Percentiles rank a stretch among this genome's conserved stretches.
phyloP scores from a whole-genome alignment of 1,140 invertebrate genomes.

The Drosophila teissieri region DNA sequence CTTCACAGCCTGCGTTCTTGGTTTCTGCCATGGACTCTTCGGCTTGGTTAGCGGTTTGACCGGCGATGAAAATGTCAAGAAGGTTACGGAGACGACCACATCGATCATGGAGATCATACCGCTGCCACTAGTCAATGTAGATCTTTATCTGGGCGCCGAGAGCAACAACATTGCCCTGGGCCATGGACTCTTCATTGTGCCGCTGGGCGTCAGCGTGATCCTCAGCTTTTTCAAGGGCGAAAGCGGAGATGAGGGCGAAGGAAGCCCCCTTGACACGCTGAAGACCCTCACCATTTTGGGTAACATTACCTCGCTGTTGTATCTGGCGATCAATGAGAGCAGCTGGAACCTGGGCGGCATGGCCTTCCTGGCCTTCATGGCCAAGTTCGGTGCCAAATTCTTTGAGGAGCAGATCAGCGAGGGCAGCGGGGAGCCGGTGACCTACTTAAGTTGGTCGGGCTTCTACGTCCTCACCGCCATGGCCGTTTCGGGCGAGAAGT shows the following conservation, averaged over 20 bases:
- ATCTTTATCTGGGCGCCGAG: constrained; percentile 52
- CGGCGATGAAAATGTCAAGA: neutral
- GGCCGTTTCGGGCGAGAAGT: constrained; percentile 36
- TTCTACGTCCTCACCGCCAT: constrained; percentile 48
- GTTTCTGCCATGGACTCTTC: constrained; percentile 64
- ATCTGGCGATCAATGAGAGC: constrained; percentile 66
- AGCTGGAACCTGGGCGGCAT: constrained; percentile 57
- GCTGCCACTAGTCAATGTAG: constrained; percentile 66
- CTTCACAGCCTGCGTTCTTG: constrained; percentile 69
- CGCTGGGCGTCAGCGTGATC: constrained; percentile 50
- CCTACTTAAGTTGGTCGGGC: constrained; percentile 54
- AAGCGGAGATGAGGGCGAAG: neutral
- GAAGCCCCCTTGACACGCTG: constrained; percentile 23
- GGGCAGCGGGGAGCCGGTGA: constrained; percentile 20
- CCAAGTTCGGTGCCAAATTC: constrained; percentile 61
- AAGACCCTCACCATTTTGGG: constrained; percentile 69
- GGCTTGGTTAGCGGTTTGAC: constrained; percentile 31
- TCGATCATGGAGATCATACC: constrained; percentile 59
- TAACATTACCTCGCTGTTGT: constrained; percentile 68
- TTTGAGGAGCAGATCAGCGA: constrained; percentile 14
- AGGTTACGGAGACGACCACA: constrained; percentile 10
- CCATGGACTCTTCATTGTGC: constrained; percentile 71
- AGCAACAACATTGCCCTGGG: constrained; percentile 68
- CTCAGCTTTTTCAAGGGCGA: constrained; percentile 19
- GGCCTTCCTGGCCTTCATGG: constrained; percentile 68